These are phyloP conservation scores for Cassiopea andromeda DNA, from an alignment of 30 jellyfish, hydroid and myxozoan genomes.

Conservation along the genomic window DNA sequence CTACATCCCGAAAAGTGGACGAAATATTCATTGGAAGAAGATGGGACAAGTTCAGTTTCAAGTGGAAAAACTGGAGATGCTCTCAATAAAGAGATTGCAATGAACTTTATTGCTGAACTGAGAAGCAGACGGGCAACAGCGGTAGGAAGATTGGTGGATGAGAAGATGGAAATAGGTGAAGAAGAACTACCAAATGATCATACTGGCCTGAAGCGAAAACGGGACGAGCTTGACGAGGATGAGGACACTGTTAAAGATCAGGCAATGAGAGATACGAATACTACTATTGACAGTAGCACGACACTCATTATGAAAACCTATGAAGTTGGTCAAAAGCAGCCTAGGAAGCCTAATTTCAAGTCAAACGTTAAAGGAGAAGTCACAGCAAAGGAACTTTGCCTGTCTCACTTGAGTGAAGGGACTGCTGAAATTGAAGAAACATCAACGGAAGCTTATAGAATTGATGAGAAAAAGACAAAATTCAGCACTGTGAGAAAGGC, in stretches of 20 bases:
- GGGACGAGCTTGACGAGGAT: conserved; percentile 21
- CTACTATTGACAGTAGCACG: neutral
- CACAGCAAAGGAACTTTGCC: neutral
- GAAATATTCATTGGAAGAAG: conserved; percentile 67
- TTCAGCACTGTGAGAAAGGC: conserved; percentile 2
- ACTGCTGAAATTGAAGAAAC: neutral
- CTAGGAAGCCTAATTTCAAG: neutral
- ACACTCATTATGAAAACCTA: conserved; percentile 23
- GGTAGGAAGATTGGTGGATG: neutral
- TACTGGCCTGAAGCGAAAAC: conserved; percentile 40
- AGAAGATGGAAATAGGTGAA: neutral
- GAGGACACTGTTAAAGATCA: conserved; percentile 10
- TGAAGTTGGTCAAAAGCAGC: conserved; percentile 30
- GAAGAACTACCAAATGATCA: neutral
- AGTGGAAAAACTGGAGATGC: conserved; percentile 12
- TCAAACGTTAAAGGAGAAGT: neutral
- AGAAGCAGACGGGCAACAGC: neutral
- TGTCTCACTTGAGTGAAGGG: conserved; percentile 34
- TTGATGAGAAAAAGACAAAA: neutral
- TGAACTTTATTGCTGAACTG: conserved; percentile 23
- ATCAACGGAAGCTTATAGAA: neutral
- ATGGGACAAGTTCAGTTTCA: conserved; percentile 13
- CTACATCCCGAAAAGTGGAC: conserved; percentile 66
- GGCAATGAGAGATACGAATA: neutral
- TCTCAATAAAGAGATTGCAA: conserved; percentile 37